Conservation (phyloP, 30 jellyfish, hydroid and myxozoan species). For the Chrysaora quinquecirrha region DNA sequence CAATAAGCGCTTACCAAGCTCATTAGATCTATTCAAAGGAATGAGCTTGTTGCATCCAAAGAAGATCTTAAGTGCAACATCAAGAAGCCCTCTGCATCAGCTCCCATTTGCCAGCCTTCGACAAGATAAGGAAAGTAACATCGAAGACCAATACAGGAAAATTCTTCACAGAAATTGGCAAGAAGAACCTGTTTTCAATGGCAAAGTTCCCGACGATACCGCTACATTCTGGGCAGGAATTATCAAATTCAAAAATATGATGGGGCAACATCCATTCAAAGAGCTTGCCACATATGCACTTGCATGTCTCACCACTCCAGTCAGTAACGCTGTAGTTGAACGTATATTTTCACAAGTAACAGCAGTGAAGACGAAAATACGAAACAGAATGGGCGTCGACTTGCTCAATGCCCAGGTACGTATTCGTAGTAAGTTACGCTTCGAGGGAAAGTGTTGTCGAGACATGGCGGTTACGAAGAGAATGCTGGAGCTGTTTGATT, state of each 20-base stretch:
- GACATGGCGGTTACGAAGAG: slow-evolving; percentile 14
- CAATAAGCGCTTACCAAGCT: slow-evolving; percentile 52
- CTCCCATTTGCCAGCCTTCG: slow-evolving; percentile 48
- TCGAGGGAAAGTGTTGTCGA: slow-evolving; percentile 45
- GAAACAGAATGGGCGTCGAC: slow-evolving; percentile 65
- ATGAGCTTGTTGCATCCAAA: slow-evolving; percentile 43
- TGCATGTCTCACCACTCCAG: slow-evolving; percentile 55
- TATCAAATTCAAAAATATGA: slow-evolving; percentile 18
- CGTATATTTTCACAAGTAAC: slow-evolving; percentile 45
- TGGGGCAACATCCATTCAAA: slow-evolving; percentile 4
- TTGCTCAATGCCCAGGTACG: slow-evolving; percentile 47
- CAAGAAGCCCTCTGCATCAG: slow-evolving; percentile 43
- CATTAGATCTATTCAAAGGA: slow-evolving; percentile 45
- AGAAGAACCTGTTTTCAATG: slow-evolving; percentile 56
- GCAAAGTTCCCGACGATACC: slow-evolving; percentile 35
- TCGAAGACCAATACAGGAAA: slow-evolving; percentile 71
- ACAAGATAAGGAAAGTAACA: slow-evolving; percentile 14
- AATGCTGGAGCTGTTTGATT: slow-evolving; percentile 7
- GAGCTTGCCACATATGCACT: slow-evolving; percentile 52
- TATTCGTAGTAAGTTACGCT: slow-evolving; percentile 24
- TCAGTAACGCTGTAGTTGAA: slow-evolving; percentile 68
- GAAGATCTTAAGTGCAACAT: slow-evolving; percentile 25
- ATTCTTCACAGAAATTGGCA: slow-evolving; percentile 53
- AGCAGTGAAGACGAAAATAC: slow-evolving; percentile 53
- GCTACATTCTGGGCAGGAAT: slow-evolving; percentile 55